Conservation (phyloP, 2,888 invertebrate genomes). For the Drosophila parthenogenetica region DNA sequence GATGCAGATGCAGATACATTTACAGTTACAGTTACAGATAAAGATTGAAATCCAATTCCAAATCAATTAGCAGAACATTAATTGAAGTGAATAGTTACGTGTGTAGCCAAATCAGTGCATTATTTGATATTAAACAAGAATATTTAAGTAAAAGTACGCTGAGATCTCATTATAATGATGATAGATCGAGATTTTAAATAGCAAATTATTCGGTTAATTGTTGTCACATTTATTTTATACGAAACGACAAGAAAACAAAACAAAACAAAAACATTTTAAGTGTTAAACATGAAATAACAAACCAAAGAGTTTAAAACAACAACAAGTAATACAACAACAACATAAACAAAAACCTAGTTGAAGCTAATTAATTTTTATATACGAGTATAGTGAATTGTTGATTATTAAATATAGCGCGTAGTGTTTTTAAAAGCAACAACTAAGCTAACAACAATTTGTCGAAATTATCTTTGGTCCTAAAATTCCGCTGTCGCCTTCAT, state of each 20-base stretch:
- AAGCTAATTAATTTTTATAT: conserved; percentile 77
- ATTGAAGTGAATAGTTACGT: conserved; percentile 36
- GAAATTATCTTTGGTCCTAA: not conserved
- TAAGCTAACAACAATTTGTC: conserved; percentile 55
- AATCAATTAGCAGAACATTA: conserved; percentile 57
- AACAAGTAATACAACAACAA: conserved; percentile 41
- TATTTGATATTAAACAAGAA: conserved; percentile 71
- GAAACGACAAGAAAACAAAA: conserved; percentile 9
- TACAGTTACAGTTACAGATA: conserved; percentile 20
- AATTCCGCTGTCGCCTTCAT: conserved; percentile 19
- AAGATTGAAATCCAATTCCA: conserved; percentile 44
- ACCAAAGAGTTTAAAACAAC: conserved; percentile 72
- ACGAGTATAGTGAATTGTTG: conserved; percentile 76
- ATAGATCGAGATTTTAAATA: conserved; percentile 72
- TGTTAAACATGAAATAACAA: conserved; percentile 70
- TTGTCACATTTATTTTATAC: conserved; percentile 74
- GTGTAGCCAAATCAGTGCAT: conserved; percentile 70
- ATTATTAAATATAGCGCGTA: conserved; percentile 78
- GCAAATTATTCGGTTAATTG: conserved; percentile 76
- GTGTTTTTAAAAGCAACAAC: conserved; percentile 69
- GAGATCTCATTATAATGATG: conserved; percentile 20
- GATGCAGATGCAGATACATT: conserved; percentile 27
- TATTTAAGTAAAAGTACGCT: conserved; percentile 46
- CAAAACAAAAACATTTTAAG: conserved; percentile 57
- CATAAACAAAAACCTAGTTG: conserved; percentile 61